Conservation (phyloP, 2,888 invertebrate genomes). For the Hemicrepidius hirtus region DNA sequence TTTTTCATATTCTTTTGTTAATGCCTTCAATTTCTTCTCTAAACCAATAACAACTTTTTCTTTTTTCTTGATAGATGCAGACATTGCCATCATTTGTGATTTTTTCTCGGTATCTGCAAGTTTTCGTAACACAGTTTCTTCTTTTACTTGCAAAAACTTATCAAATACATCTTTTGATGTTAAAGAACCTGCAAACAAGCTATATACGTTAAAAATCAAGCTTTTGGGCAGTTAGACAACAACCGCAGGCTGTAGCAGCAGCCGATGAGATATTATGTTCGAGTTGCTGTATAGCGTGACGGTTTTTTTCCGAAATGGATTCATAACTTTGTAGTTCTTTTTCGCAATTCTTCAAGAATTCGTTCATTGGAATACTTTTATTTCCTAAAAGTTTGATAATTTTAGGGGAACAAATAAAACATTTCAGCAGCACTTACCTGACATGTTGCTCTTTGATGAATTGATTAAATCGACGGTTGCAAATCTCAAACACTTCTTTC, state of each 20-base stretch:
- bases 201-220: neutral
- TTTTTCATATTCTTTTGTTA: constrained; percentile 7
- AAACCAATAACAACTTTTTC: neutral
- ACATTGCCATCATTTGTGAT: neutral
- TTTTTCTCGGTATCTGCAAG: neutral
- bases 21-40: neutral
- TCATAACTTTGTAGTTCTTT: neutral
- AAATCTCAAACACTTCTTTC: too few relatives aligned
- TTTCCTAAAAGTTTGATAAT: too few relatives aligned
- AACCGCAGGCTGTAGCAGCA: neutral
- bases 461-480: too few relatives aligned
- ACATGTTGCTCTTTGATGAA: too few relatives aligned
- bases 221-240: neutral
- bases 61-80: neutral
- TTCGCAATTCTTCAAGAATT: neutral
- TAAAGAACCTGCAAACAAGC: neutral
- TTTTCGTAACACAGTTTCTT: neutral
- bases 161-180: neutral
- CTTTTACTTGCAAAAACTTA: neutral
- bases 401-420: too few relatives aligned
- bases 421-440: too few relatives aligned
- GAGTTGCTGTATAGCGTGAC: neutral
- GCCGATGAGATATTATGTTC: neutral
- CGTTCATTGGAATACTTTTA: neutral
- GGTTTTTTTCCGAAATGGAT: constrained; percentile 22